Percentiles rank a stretch among this genome's conserved stretches.
Evolutionary conservation across 2,113 vertebrate species (phyloP).

Genomic region (Gnathonemus echidnorhynchus): DNA sequence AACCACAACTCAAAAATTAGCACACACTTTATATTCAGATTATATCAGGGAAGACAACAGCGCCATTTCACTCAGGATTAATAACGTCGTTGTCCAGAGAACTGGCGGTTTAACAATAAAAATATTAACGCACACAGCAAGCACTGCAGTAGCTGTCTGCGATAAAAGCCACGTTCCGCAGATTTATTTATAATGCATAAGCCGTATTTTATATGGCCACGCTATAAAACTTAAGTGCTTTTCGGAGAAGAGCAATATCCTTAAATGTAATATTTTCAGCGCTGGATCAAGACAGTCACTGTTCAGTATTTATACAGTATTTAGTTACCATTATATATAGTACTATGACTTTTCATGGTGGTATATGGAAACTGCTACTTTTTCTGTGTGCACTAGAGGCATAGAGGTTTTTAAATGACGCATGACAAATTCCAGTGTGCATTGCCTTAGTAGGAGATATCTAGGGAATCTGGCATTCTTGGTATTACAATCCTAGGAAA

Average conservation of each 20-base stretch:
- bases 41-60: not conserved
- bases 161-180: not conserved
- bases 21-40: not conserved
- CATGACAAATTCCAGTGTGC: not conserved
- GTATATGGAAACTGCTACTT: not conserved
- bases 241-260: slow-evolving; percentile 1
- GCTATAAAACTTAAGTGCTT: not conserved
- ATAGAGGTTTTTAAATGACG: not conserved
- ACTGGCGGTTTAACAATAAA: not conserved
- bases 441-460: not conserved
- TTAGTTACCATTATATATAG: not conserved
- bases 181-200: slow-evolving; percentile 13
- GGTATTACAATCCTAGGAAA: not conserved
- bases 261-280: not conserved
- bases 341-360: not conserved
- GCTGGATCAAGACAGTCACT: not conserved
- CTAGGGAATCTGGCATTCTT: not conserved
- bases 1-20: not conserved
- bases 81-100: not conserved
- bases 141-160: not conserved
- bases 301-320: not conserved
- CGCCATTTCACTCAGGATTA: not conserved
- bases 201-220: not conserved
- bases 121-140: not conserved
- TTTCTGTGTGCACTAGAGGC: not conserved